Percentiles rank a stretch among this genome's conserved stretches.
Evolutionary conservation across 2,797 vertebrate species (phyloP).

Genomic region (Gambusia yucatana): DNA sequence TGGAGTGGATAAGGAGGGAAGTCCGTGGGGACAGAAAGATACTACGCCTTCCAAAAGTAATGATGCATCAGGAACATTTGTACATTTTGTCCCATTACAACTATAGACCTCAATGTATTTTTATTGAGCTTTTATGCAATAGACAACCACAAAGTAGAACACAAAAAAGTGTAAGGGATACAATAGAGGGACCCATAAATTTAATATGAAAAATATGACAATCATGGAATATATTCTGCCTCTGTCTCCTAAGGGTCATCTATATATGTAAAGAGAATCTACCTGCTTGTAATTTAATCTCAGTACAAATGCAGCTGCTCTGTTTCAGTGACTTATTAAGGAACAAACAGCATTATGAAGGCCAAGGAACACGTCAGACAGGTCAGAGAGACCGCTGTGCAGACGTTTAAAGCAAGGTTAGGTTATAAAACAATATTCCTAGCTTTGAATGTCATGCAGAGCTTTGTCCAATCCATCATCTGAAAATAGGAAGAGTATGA

Average conservation of each 20-base stretch:
- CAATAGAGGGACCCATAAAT: background rate
- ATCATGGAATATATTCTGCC: background rate
- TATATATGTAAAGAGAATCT: background rate
- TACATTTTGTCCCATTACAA: background rate
- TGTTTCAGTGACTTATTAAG: background rate
- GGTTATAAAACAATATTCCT: background rate
- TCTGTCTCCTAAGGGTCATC: background rate
- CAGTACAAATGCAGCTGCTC: background rate
- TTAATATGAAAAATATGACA: background rate
- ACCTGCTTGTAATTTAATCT: background rate
- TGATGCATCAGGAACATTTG: background rate
- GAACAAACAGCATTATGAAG: background rate
- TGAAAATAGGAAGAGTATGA: background rate
- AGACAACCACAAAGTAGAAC: background rate
- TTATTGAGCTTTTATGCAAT: background rate
- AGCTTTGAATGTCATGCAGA: background rate
- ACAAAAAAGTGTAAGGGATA: background rate
- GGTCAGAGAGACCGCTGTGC: background rate
- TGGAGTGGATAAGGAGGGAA: conserved; percentile 36
- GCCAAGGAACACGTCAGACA: background rate
- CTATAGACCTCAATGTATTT: background rate
- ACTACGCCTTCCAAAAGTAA: background rate
- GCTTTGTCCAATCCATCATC: background rate
- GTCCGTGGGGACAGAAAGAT: conserved; percentile 1
- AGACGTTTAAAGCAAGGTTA: background rate